These are phyloP conservation scores for Liolophura sinensis DNA, from an alignment of 1,140 invertebrate species.

Conservation along the genomic window DNA sequence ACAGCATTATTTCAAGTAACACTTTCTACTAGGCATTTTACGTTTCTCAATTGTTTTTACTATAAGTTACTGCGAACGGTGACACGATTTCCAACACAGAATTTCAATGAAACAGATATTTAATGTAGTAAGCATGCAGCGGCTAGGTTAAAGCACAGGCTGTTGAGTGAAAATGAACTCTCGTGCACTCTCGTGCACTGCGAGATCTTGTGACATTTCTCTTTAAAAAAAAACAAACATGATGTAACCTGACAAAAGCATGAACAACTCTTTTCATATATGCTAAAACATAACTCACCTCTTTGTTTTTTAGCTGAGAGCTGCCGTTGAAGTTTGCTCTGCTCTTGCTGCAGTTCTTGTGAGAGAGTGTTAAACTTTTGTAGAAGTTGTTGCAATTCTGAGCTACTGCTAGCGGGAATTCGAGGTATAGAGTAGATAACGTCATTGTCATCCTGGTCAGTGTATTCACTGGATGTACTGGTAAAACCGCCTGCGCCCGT, in stretches of 20 bases:
- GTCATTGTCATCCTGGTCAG: slow-evolving; percentile 39
- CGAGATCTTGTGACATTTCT: no score
- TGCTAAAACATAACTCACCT: slow-evolving; percentile 33
- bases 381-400: slow-evolving; percentile 65
- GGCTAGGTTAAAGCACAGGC: no score
- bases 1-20: no score
- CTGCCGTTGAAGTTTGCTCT: slow-evolving; percentile 57
- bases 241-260: neutral
- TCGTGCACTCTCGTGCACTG: no score
- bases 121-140: no score
- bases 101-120: no score
- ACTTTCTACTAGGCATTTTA: no score
- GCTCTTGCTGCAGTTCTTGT: slow-evolving; percentile 57
- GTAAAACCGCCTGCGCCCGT: slow-evolving; percentile 40
- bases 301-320: slow-evolving; percentile 39
- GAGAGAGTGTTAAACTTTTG: slow-evolving; percentile 68
- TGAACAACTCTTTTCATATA: neutral
- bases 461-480: slow-evolving; percentile 12
- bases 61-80: no score
- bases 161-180: no score
- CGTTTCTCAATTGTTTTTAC: no score
- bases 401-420: slow-evolving; percentile 43
- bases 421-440: slow-evolving; percentile 47
- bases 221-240: no score
- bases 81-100: no score